Evolutionary conservation across 2,888 invertebrate species (phyloP).

Genomic region (Cremastinae sp.): DNA sequence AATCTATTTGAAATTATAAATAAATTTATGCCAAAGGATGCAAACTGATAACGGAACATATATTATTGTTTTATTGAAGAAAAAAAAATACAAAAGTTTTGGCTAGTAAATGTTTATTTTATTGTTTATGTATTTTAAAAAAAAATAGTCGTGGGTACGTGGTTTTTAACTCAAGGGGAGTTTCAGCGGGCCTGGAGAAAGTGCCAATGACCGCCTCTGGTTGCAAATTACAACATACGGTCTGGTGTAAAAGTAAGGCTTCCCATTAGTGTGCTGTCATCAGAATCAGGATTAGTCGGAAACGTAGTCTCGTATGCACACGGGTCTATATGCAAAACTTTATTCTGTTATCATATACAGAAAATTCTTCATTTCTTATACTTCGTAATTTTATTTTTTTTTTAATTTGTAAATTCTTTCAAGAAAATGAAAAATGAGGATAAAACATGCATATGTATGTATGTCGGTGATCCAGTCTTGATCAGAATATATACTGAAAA

Average conservation of each 20-base stretch:
- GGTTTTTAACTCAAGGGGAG: background rate
- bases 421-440: background rate
- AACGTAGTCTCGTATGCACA: constrained; percentile 58
- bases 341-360: constrained; percentile 9
- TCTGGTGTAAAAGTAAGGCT: constrained; percentile 73
- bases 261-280: constrained; percentile 76
- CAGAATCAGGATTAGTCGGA: constrained; percentile 76
- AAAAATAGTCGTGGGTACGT: background rate
- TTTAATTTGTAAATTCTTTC: background rate
- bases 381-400: background rate
- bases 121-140: no score
- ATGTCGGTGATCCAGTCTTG: no score
- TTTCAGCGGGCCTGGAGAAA: constrained; percentile 55
- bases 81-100: no score
- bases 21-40: no score
- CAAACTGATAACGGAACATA: no score
- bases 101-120: no score
- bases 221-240: constrained; percentile 65
- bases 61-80: no score
- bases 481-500: no score
- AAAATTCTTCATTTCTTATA: constrained; percentile 51
- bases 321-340: constrained; percentile 19
- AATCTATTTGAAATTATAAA: no score
- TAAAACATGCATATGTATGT: background rate
- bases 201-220: constrained; percentile 61